Base-by-base conservation (phyloP, 1,140 invertebrate species). In the Ectropis grisescens region DNA sequence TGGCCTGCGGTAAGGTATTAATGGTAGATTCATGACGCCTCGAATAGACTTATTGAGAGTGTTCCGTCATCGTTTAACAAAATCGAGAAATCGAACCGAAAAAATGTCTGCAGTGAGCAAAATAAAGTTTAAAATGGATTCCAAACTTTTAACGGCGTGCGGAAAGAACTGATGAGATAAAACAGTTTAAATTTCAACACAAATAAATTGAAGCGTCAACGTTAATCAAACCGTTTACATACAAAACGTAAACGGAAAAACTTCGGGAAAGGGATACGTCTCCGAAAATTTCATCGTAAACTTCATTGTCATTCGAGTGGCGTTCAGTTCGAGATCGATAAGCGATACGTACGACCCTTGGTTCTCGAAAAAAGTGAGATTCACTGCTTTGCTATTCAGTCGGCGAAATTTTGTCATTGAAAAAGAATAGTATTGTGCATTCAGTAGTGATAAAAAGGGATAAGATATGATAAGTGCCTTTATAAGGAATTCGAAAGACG, bases 1-100 rank as follows among this genome's bases (percentile, higher is more conserved):
- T 71, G 62, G 59, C 66, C 60, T 41, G 57, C 52, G 65, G 69
- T 62, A 47, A 56, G 54, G 62, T 67, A 67, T 71, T 74, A 68
- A 78, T 78, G 61, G 55, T 44, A 41, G 54, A 70, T 69, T 68
- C 57, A 70, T 66, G 61, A 68, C 58, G 37, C 41, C 52, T 36
- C 9, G n/a, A n/a, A n/a, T n/a, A n/a, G n/a, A n/a, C n/a, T n/a
- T n/a, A n/a, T n/a, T n/a, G n/a, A n/a, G n/a, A n/a, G n/a, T n/a
- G n/a, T n/a, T n/a, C n/a, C n/a, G n/a, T n/a, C n/a, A n/a, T n/a
- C n/a, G n/a, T n/a, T n/a, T n/a, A n/a, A n/a, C n/a, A n/a, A n/a
- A n/a, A n/a, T n/a, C n/a, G n/a, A n/a, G n/a, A n/a, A n/a, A n/a
- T n/a, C n/a, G n/a, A n/a, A n/a, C n/a, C n/a, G n/a, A n/a, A n/a